These are phyloP conservation scores for Takifugu ocellatus DNA, from an alignment of 2,797 vertebrate genomes.

Conservation along the genomic window DNA sequence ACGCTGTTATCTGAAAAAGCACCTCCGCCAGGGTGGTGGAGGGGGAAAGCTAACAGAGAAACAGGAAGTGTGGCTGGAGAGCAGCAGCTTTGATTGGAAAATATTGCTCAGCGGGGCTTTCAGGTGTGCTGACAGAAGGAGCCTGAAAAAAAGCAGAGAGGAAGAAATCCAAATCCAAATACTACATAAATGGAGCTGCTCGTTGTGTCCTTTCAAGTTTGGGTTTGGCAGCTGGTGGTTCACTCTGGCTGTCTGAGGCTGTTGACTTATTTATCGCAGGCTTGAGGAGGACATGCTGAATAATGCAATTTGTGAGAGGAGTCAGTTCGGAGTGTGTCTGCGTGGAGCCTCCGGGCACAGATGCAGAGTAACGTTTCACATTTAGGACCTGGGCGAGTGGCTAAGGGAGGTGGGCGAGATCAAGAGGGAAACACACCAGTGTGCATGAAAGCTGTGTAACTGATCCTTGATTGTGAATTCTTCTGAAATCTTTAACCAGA, in stretches of 20 bases:
- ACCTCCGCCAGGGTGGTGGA: slow-evolving; percentile 37
- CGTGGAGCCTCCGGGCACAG: slow-evolving; percentile 21
- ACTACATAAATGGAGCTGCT: slow-evolving; percentile 17
- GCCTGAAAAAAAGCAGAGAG: not conserved
- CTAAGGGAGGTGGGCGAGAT: no score
- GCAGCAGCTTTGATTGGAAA: slow-evolving; percentile 43
- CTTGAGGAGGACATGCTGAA: slow-evolving; percentile 65
- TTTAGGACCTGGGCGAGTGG: not conserved
- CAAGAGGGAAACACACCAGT: not conserved
- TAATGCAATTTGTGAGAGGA: slow-evolving; percentile 64
- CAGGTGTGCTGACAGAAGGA: slow-evolving; percentile 43
- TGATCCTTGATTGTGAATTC: no score
- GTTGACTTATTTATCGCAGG: slow-evolving; percentile 71
- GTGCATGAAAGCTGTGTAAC: no score
- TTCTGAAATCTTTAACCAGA: no score
- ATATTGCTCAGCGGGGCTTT: slow-evolving; percentile 20
- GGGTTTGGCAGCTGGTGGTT: slow-evolving; percentile 50
- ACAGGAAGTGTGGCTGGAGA: slow-evolving; percentile 57
- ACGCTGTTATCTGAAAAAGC: slow-evolving; percentile 57
- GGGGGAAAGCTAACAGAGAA: slow-evolving; percentile 58
- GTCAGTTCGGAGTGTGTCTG: slow-evolving; percentile 50
- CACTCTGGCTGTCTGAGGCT: slow-evolving; percentile 52
- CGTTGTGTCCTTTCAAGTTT: slow-evolving; percentile 51
- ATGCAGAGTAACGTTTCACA: slow-evolving; percentile 15
- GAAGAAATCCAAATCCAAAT: slow-evolving; percentile 1